These are phyloP conservation scores for Drosophila micromelanica DNA, from an alignment of 1,140 invertebrate genomes.

Conservation along the genomic window DNA sequence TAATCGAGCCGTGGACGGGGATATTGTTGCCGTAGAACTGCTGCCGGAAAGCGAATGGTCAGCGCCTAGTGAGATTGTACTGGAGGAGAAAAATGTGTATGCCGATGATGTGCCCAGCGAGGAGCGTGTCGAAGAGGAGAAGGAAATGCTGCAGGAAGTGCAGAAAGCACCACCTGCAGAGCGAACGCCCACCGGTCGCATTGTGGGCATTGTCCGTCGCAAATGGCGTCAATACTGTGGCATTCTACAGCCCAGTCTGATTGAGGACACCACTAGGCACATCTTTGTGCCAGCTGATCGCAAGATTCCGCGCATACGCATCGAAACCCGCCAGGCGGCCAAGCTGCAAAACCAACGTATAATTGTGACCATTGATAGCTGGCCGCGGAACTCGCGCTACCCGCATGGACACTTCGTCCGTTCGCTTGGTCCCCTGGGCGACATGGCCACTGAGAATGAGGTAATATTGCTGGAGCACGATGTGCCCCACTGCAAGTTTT, in stretches of 20 bases:
- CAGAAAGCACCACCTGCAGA: constrained; percentile 78
- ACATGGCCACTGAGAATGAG: constrained; percentile 97
- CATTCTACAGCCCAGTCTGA: constrained; percentile 92
- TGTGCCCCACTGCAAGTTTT: constrained; percentile 97
- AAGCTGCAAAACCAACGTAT: constrained; percentile 93
- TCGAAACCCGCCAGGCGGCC: constrained; percentile 95
- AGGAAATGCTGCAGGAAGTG: constrained; percentile 69
- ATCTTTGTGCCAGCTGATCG: constrained; percentile 96
- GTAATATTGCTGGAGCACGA: constrained; percentile 98
- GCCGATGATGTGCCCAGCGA: constrained; percentile 89
- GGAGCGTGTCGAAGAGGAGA: constrained; percentile 64
- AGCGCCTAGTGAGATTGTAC: constrained; percentile 92
- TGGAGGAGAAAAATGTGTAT: constrained; percentile 92
- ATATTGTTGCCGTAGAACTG: constrained; percentile 96
- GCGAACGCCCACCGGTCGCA: constrained; percentile 90
- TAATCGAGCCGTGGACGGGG: constrained; percentile 98
- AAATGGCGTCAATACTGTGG: constrained; percentile 99
- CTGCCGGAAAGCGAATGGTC: constrained; percentile 96
- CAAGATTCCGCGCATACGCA: constrained; percentile 95
- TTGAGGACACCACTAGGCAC: constrained; percentile 90
- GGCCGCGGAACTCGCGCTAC: constrained; percentile 93
- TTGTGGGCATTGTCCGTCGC: constrained; percentile 97
- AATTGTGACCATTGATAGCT: constrained; percentile 96
- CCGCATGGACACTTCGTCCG: constrained; percentile 94
- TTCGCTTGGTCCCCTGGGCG: constrained; percentile 91